Conservation (phyloP, 2,113 vertebrate genomes). For the Nothocercus nigrocapillus region DNA sequence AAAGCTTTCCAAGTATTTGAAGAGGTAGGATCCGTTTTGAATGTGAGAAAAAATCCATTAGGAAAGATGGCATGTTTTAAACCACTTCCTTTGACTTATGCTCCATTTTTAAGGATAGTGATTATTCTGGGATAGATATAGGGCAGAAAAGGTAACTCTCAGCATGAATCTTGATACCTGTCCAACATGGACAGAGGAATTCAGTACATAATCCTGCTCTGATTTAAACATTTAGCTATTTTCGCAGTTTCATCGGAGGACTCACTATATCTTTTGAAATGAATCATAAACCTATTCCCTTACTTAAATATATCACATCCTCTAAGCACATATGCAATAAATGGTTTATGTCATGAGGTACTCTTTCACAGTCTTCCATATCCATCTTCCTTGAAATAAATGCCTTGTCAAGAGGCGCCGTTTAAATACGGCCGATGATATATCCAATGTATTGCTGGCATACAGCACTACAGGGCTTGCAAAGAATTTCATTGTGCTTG, state of each 20-base stretch:
- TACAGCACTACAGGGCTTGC: not conserved
- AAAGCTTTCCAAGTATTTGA: not conserved
- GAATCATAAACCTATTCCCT: not conserved
- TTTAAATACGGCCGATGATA: constrained; percentile 32
- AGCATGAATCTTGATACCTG: not conserved
- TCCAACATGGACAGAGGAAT: not conserved
- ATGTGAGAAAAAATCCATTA: not conserved
- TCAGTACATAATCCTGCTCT: not conserved
- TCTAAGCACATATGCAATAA: not conserved
- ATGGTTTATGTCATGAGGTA: not conserved
- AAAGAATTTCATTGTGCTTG: constrained; percentile 24
- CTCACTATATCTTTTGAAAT: not conserved
- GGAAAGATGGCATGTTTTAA: not conserved
- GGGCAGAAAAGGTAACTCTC: accelerated
- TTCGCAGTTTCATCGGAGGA: not conserved
- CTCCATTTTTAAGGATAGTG: not conserved
- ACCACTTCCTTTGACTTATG: not conserved
- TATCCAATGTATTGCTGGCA: constrained; percentile 28
- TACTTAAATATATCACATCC: not conserved
- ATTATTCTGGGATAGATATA: accelerated
- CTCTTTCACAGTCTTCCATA: not conserved
- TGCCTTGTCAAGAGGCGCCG: not conserved
- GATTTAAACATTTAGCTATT: not conserved
- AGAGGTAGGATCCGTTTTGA: not conserved
- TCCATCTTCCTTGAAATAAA: constrained; percentile 30